These are phyloP conservation scores for Bolinopsis microptera DNA, from an alignment of 37 sponge, comb jelly and placozoan genomes.

Conservation along the genomic window DNA sequence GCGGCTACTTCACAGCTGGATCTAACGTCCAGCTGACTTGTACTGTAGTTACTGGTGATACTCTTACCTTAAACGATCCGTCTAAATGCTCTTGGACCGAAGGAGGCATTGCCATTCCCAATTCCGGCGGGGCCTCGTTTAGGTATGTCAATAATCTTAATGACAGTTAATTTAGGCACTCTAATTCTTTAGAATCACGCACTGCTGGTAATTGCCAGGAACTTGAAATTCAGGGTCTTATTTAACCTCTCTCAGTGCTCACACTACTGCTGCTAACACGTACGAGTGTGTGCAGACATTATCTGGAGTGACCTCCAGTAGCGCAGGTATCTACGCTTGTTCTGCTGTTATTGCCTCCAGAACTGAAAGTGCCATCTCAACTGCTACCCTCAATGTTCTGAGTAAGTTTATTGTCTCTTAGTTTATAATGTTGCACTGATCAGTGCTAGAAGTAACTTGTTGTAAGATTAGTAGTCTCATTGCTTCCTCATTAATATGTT, in stretches of 20 bases:
- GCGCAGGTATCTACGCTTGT: neutral
- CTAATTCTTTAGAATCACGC: too few relatives aligned
- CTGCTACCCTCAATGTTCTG: neutral
- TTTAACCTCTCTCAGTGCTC: neutral
- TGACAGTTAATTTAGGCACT: neutral
- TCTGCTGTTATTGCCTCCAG: neutral
- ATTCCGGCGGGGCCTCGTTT: neutral
- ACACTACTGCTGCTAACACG: neutral
- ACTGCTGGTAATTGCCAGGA: too few relatives aligned
- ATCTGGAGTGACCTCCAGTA: neutral
- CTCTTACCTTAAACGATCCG: neutral
- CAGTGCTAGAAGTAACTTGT: too few relatives aligned
- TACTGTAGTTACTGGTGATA: neutral
- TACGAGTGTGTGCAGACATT: neutral
- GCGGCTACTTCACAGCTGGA: neutral
- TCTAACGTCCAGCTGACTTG: neutral
- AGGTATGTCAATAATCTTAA: neutral
- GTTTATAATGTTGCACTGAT: too few relatives aligned
- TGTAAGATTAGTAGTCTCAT: too few relatives aligned
- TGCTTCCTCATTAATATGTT: too few relatives aligned
- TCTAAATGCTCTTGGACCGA: neutral
- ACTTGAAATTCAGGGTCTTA: neutral
- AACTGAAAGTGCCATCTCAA: neutral
- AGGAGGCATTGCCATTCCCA: neutral
- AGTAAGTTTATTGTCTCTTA: too few relatives aligned